Base-by-base conservation (phyloP, 2,888 invertebrate genomes). In the Odontothrips loti region DNA sequence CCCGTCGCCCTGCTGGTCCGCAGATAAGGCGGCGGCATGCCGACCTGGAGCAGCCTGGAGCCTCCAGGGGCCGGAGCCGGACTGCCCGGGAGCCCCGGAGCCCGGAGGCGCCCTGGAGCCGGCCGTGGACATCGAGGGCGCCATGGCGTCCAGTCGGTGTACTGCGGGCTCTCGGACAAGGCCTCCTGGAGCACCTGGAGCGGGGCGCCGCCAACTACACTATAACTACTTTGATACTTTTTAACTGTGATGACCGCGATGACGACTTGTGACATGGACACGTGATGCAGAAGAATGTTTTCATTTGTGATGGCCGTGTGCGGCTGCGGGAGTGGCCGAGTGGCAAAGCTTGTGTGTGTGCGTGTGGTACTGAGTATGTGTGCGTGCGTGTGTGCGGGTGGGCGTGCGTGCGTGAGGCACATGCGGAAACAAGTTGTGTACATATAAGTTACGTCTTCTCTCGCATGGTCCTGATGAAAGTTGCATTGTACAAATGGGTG, bases 221-320 rank as follows among this genome's bases (percentile, higher is more conserved):
- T 17, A 17, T 17, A n/a, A 15, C 58, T 58, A 8, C 58, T 58
- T 15, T 17, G 58, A 58, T n/a, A 20, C n/a, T n/a, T 58, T 20
- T 27, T 75, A 27, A 75, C 68, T 75, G 68, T 75, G 68, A 75
- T 75, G 68, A 75, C 27, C 58, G 68, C 23, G 68, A 27, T 75
- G 68, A 27, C 68, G 6, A 43, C 68, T 27, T 75, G 68, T 75
- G 68, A 75, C 23, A 75, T 27, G 68, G 68, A 75, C 68, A 75
- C 68, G 68, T 75, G 68, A 75, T 15, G 58, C 11, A 58, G 20
- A 20, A 75, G 58, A 75, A 23, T 75, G 23, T 75, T 75, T 23
- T 75, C 8, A 27, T 27, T 75, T 23, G 23, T 20, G 11, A 20
- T 27, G 9, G 27, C 10, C 23, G 1, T 9, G 23, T 12, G 27